phyloP scores from a whole-genome alignment of 2,888 invertebrate species.

The Troides aeacus region DNA sequence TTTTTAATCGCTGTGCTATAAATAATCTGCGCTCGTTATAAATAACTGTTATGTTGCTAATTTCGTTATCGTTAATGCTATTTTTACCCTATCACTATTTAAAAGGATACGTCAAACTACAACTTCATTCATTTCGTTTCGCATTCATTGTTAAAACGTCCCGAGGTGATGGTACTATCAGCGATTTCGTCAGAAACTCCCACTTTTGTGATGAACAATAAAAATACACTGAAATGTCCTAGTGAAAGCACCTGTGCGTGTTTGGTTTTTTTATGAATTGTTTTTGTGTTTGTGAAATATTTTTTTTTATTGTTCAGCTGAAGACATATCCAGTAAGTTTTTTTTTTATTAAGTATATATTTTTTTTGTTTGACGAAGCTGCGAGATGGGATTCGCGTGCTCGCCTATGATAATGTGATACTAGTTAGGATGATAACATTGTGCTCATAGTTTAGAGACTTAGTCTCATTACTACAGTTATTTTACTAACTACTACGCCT shows the following conservation, averaged over 20 bases:
- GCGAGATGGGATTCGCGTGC: no score
- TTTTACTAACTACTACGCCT: no score
- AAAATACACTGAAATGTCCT: conserved; percentile 34
- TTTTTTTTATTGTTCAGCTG: conserved; percentile 25
- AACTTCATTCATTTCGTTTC: conserved; percentile 24
- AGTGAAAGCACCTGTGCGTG: conserved; percentile 33
- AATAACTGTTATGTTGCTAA: neutral
- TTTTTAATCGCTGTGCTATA: neutral
- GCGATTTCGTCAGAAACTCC: conserved; percentile 32
- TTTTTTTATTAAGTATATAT: neutral
- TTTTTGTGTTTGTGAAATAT: conserved; percentile 29
- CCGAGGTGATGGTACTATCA: conserved; percentile 24
- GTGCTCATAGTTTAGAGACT: no score
- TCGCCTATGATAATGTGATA: no score
- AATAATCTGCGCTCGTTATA: neutral
- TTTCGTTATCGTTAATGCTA: conserved; percentile 6
- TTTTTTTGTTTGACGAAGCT: neutral
- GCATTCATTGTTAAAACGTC: conserved; percentile 30
- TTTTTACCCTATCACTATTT: conserved; percentile 17
- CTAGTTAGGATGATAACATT: no score
- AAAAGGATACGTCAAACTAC: conserved; percentile 11
- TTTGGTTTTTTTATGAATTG: conserved; percentile 32
- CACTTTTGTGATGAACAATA: conserved; percentile 34
- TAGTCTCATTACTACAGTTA: no score
- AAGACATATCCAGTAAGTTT: conserved; percentile 29